Evolutionary conservation across 1,140 invertebrate species (phyloP), one percentile per base, ranked within the genome.

Genomic region (Drosophila serrata): DNA sequence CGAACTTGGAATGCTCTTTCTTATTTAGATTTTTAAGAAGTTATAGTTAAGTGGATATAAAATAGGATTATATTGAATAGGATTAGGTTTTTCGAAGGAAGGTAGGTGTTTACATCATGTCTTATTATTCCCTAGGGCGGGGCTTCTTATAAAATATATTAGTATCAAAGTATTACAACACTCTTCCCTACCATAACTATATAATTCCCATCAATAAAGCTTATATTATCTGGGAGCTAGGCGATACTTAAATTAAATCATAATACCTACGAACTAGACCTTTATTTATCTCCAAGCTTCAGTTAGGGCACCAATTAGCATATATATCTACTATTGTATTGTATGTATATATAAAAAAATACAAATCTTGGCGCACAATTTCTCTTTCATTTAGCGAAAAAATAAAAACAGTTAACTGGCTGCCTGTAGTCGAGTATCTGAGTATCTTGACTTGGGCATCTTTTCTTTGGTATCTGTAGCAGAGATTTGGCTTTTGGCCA

Each of bases 321-420:
- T 90, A 90, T 75, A 51, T 68, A 37, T 60, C 33, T 37, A 46
- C 13, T 62, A 29, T 4, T 4, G 4, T 24, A 24, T 24, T 24
- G 24, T 45, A 45, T 22, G 13, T 0, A 17, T 42, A 42, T 45
- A 22, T 0, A 12, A 48, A 24, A 27, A 68, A 62, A 76, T 53
- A 35, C 51, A 77, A 67, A 67, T 61, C 65, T 76, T 74, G 65
- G 58, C 63, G 46, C 75, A 84, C 81, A 88, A 88, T 88, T 88
- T 88, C 85, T 88, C 85, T 88, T 88, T 88, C 85, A 90, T 88
- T 88, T 88, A 78, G 81, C 85, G 63, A 88, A 60, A 76, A 73
- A 42, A 45, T 56, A 65, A 64, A 88, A 84, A 90, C 81, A 74
- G 85, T 90, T 88, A 90, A 78, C 84, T 68, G 49, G 61, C 79